Evolutionary conservation across 2,797 vertebrate species (phyloP).

Genomic region (Sciurus carolinensis): DNA sequence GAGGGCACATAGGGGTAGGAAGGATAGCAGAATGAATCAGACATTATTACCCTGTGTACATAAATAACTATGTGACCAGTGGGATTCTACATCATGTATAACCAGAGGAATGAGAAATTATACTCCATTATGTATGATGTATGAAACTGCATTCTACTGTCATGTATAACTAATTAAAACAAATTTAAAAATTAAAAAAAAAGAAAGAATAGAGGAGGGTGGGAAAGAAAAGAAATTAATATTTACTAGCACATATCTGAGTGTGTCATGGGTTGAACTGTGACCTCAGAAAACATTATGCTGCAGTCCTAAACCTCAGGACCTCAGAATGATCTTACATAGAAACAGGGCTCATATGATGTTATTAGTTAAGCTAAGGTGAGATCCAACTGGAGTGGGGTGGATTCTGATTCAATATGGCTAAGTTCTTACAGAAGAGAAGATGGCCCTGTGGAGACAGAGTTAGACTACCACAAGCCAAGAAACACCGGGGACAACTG

Average conservation of each 20-base stretch:
- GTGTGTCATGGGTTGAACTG: not conserved
- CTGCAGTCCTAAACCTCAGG: not conserved
- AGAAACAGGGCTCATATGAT: not conserved
- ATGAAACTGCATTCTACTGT: too few species aligned
- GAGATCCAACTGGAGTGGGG: not conserved
- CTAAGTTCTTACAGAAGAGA: not conserved
- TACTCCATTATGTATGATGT: too few species aligned
- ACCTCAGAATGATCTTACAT: not conserved
- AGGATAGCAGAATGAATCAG: too few species aligned
- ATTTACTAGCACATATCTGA: not conserved
- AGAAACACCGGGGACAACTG: not conserved
- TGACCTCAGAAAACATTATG: not conserved
- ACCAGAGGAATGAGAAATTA: too few species aligned
- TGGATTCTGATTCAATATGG: not conserved
- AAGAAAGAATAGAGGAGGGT: too few species aligned
- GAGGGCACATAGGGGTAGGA: too few species aligned
- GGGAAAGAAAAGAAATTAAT: not conserved
- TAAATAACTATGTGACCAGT: too few species aligned
- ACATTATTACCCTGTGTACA: too few species aligned
- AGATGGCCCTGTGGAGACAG: not conserved
- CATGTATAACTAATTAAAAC: too few species aligned
- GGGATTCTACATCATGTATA: too few species aligned
- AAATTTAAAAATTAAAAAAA: too few species aligned
- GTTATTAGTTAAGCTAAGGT: not conserved
- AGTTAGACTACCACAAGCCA: not conserved